Conservation (phyloP, 2,113 vertebrate species). For the Pithys albifrons region DNA sequence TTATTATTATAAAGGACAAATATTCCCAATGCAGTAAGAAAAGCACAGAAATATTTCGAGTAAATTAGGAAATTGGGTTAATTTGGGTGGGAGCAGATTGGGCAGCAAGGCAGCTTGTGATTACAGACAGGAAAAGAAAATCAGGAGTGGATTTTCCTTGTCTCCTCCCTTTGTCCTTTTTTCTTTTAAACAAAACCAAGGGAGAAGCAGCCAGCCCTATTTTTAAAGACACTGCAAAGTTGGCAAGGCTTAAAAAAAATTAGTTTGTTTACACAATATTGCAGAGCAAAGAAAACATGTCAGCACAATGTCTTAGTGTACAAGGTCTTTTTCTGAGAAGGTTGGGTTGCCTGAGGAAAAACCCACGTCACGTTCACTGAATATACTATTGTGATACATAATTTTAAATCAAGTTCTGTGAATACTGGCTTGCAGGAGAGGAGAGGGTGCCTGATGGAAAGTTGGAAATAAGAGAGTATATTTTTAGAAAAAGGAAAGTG, state of each 20-base stretch:
- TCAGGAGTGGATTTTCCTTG: constrained; percentile 29
- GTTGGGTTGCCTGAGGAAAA: neutral
- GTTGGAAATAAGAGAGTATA: neutral
- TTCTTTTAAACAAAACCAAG: neutral
- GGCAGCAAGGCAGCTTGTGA: neutral
- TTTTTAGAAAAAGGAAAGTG: neutral
- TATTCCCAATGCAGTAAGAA: neutral
- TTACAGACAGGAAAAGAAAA: constrained; percentile 32
- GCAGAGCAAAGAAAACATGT: constrained; percentile 25
- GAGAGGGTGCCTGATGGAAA: neutral
- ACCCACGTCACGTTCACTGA: neutral
- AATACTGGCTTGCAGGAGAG: neutral
- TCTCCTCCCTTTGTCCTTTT: constrained; percentile 29
- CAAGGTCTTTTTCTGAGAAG: neutral
- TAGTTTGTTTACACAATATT: constrained; percentile 42
- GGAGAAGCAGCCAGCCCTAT: neutral
- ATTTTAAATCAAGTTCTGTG: neutral
- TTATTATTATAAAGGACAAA: constrained; percentile 20
- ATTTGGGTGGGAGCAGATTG: constrained; percentile 35
- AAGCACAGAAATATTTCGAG: neutral
- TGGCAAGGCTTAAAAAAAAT: constrained; percentile 27
- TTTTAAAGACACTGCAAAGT: neutral
- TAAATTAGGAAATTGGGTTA: constrained; percentile 51
- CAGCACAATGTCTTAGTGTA: neutral
- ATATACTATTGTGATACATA: neutral